Percentiles rank a stretch among this genome's conserved stretches.
phyloP scores from a whole-genome alignment of 53 echinoderm and acorn worm species.

The Paelopatides confundens region DNA sequence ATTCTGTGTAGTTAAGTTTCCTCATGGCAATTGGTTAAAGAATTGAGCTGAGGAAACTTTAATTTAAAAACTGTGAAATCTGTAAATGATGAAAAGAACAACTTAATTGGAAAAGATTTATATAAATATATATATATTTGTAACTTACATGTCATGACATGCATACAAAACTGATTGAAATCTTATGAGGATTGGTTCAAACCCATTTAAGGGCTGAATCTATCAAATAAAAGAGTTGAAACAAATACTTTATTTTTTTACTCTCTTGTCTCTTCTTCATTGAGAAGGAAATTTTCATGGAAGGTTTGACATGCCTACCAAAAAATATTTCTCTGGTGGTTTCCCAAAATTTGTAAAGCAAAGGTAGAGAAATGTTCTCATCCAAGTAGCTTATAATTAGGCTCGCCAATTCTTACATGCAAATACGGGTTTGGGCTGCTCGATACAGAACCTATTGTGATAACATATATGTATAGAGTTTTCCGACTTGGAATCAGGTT shows the following conservation, averaged over 20 bases:
- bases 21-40: not conserved
- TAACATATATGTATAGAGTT: too few species aligned
- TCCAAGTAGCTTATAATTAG: too few species aligned
- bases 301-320: too few species aligned
- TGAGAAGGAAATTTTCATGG: too few species aligned
- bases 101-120: conserved; percentile 25
- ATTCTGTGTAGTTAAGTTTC: not conserved
- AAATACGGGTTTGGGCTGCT: too few species aligned
- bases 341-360: too few species aligned
- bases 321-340: too few species aligned
- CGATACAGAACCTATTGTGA: too few species aligned
- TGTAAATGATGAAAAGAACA: conserved; percentile 21
- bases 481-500: too few species aligned
- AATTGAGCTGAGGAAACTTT: not conserved
- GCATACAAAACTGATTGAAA: not conserved
- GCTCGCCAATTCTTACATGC: too few species aligned
- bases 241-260: not conserved
- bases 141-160: conserved; percentile 20
- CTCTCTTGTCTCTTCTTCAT: too few species aligned
- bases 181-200: not conserved
- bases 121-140: conserved; percentile 40
- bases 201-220: not conserved
- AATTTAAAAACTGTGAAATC: conserved; percentile 23
- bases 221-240: conserved; percentile 19
- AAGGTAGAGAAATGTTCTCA: too few species aligned